phyloP scores from a whole-genome alignment of 2,888 invertebrate genomes.

The Cremastinae sp. region DNA sequence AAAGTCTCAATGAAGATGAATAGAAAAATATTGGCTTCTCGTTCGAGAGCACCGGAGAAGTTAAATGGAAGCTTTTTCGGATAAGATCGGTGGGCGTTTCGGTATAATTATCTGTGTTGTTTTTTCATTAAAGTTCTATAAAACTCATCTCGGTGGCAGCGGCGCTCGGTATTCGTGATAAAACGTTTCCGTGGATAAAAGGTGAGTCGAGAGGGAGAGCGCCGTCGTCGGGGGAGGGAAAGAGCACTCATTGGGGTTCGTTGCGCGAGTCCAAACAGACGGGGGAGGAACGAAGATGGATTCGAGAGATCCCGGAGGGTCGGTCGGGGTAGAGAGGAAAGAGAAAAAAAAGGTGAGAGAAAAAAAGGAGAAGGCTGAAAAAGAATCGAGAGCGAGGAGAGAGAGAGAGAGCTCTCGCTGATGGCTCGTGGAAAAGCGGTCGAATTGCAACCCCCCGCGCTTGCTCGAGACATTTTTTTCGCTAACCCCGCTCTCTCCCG shows the following conservation, averaged over 20 bases:
- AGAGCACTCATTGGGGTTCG: constrained; percentile 34
- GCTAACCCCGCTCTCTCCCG: constrained; percentile 36
- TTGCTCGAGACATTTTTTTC: constrained; percentile 27
- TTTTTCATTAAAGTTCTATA: constrained; percentile 74
- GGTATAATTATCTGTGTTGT: constrained; percentile 73
- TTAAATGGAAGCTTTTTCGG: constrained; percentile 46
- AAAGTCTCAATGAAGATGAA: constrained; percentile 3
- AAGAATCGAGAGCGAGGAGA: constrained; percentile 54
- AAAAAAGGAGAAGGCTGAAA: constrained; percentile 13
- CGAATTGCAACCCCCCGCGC: constrained; percentile 54
- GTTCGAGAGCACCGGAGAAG: constrained; percentile 1
- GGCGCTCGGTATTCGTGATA: constrained; percentile 46
- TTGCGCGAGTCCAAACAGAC: constrained; percentile 39
- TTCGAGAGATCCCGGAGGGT: constrained; percentile 1
- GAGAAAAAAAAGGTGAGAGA: constrained; percentile 13
- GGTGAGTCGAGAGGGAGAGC: constrained; percentile 32
- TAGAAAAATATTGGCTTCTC: constrained; percentile 19
- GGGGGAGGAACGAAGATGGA: constrained; percentile 20
- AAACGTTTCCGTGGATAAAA: constrained; percentile 54
- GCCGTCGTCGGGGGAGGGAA: constrained; percentile 34
- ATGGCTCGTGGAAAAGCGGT: constrained; percentile 47
- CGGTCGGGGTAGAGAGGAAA: no score
- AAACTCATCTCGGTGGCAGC: constrained; percentile 60
- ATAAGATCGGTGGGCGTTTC: constrained; percentile 49
- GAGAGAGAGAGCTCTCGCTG: constrained; percentile 48